phyloP scores from a whole-genome alignment of 2,888 invertebrate genomes.

The Hypomecis atomaria region DNA sequence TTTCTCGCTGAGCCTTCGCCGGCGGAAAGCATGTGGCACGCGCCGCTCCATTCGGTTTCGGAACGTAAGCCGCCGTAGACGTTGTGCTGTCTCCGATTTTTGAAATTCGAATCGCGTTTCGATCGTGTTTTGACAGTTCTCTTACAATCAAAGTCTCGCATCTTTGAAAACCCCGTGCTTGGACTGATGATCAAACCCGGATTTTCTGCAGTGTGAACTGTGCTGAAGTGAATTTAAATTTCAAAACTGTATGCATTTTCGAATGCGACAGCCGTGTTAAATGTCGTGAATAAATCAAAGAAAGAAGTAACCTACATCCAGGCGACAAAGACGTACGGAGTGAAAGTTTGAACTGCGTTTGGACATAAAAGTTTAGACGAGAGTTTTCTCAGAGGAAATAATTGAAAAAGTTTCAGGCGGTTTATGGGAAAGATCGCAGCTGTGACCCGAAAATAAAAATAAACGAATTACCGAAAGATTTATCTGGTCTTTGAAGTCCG shows the following conservation, averaged over 20 bases:
- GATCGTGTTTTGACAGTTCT: conserved; percentile 74
- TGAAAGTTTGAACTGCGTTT: conserved; percentile 75
- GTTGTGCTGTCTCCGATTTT: conserved; percentile 55
- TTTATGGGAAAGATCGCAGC: conserved; percentile 71
- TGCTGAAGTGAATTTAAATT: conserved; percentile 50
- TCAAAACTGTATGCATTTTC: conserved; percentile 48
- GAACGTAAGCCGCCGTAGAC: conserved; percentile 67
- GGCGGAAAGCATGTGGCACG: conserved; percentile 76
- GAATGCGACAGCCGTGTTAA: conserved; percentile 55
- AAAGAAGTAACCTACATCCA: conserved; percentile 73
- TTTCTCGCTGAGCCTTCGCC: conserved; percentile 57
- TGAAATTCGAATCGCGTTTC: conserved; percentile 59
- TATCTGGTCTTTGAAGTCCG: conserved; percentile 69
- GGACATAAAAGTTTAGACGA: conserved; percentile 53
- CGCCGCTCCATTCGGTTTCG: conserved; percentile 80
- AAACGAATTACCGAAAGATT: conserved; percentile 72
- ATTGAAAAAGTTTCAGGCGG: conserved; percentile 73
- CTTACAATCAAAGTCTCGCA: conserved; percentile 40
- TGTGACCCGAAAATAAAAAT: conserved; percentile 78
- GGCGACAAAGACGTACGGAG: conserved; percentile 66
- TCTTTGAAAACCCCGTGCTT: conserved; percentile 30
- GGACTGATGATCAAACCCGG: conserved; percentile 34
- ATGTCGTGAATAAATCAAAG: conserved; percentile 62
- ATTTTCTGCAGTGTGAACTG: conserved; percentile 48
- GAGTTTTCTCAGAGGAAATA: conserved; percentile 60